These are phyloP conservation scores for Dasyprocta punctata DNA, from an alignment of 2,113 vertebrate genomes.

Conservation along the genomic window DNA sequence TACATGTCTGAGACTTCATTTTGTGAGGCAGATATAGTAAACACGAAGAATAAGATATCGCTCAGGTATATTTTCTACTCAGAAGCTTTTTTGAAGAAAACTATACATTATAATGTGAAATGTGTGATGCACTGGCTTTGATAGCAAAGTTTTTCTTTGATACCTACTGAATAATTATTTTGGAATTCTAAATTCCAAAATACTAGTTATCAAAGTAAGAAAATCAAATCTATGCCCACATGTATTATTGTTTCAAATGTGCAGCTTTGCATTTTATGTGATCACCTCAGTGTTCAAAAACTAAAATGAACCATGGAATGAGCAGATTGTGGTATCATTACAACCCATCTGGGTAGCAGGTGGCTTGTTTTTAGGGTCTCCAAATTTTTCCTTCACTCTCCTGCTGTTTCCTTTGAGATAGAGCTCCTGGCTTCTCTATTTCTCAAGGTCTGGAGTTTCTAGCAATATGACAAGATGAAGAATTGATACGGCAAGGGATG, in stretches of 20 bases:
- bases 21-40: slow-evolving; percentile 15
- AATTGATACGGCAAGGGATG: background rate
- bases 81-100: slow-evolving; percentile 38
- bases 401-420: background rate
- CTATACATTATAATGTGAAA: slow-evolving; percentile 6
- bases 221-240: background rate
- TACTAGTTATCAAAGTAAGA: slow-evolving; percentile 12
- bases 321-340: background rate
- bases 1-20: slow-evolving; percentile 25
- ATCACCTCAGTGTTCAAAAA: background rate
- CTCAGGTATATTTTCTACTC: slow-evolving; percentile 15
- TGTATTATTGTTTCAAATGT: slow-evolving; percentile 4
- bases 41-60: slow-evolving; percentile 36
- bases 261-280: background rate
- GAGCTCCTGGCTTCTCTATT: background rate
- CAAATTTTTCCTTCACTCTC: background rate
- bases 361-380: background rate
- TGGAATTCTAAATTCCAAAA: slow-evolving; percentile 21
- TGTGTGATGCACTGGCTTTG: background rate
- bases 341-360: background rate
- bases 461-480: background rate
- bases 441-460: background rate
- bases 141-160: slow-evolving; percentile 35
- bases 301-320: background rate
- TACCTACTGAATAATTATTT: slow-evolving; percentile 5